Evolutionary conservation across 2,797 vertebrate species (phyloP), one percentile per base, ranked within the genome.

Genomic region (Capromys pilorides): DNA sequence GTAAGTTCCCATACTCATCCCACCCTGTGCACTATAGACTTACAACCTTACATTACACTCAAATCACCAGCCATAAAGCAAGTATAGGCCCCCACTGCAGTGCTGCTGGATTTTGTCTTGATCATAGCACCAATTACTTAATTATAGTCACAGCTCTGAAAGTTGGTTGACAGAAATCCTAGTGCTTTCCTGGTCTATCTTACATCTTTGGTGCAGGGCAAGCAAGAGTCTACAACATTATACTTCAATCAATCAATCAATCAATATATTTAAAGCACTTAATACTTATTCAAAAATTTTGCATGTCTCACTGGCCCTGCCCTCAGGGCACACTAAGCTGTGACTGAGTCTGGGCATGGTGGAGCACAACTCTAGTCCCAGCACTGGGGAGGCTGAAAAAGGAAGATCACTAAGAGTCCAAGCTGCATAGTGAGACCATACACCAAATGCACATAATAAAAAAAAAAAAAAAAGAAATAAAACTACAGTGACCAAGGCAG

Each of bases 201-300:
- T 13, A 59, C 14, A 67, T 97, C 96, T 97, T 96, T 97, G 97
- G 97, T 87, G 86, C 39, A 78, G 86, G 93, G 83, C 79, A 75
- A 80, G 91, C n/a, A 21, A 90, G 81, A 77, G 49, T 64, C 75
- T 69, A 77, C n/a, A 31, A 69, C 31, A 28, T 57, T 57, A 18
- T 1, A 57, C 18, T 57, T 19, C 54, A 59, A 59, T 21, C 7
- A 69, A 86, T 36, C 69, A 84, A 13, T 6, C 33, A 66, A 26
- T 54, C n/a, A n/a, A n/a, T n/a, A n/a, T n/a, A n/a, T n/a, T 51
- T 26, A 13, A 36, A 57, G 21, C 1, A 39, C 14, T 54, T 86
- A 54, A 19, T 22, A 26, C 22, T 39, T 36, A 54, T 36, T 54
- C 36, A 21, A 54, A 54, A 54, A 69, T 7, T 54, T 85, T 45